Evolutionary conservation across 2,888 invertebrate genomes (phyloP), one percentile per base, ranked within the genome.

Genomic region (Lutraria lutraria): DNA sequence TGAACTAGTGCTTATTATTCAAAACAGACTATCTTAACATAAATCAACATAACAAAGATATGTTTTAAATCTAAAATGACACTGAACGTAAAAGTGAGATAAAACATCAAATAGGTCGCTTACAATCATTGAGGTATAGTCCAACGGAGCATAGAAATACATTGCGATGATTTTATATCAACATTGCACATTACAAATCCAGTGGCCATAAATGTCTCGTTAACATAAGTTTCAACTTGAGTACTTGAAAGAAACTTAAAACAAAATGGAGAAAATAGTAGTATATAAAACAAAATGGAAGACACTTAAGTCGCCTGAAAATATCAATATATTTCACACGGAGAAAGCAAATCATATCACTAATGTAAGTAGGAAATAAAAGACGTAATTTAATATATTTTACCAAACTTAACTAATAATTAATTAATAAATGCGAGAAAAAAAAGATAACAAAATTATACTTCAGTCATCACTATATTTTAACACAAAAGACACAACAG

Each of bases 141-240:
- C 63, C n/a, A 25, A 56, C n/a, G 25, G n/a, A 25, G 63, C 10
- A 25, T 8, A 68, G 63, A 13, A 68, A 68, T n/a, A 4, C 63
- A 68, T 68, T 68, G 63, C 63, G 25, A 68, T 68, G 25, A 68
- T 68, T n/a, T 68, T 68, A n/a, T 0, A 68, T 68, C 25, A 68
- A 68, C 63, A 68, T 68, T 68, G 63, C 63, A 68, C 63, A 68
- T 68, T 25, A 68, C 63, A 68, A 25, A 25, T 25, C 0, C 25
- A 25, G 63, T 25, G 63, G 63, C 63, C 13, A 68, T n/a, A 10
- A 25, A 25, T 68, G 0, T 68, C 25, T n/a, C 63, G 12, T 68
- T 68, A 68, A 68, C 25, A 68, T 25, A 68, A n/a, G 13, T 25
- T 68, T 68, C 4, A 68, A 68, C n/a, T n/a, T 10, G 25, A 25